Evolutionary conservation across 2,888 invertebrate genomes (phyloP).

Genomic region (Eupithecia inturbata): DNA sequence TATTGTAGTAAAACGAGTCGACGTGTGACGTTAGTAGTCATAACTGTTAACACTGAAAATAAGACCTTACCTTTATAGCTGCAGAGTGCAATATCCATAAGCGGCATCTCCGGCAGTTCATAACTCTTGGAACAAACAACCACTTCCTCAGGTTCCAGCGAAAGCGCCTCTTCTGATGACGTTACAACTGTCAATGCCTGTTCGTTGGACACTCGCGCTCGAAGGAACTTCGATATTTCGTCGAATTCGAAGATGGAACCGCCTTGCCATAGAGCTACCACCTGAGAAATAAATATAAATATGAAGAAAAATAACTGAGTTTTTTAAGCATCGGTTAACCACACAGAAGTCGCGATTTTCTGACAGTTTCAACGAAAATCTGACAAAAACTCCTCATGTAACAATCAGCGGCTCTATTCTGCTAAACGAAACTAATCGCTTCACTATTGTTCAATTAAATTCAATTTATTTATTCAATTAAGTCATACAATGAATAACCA

Average conservation of each 20-base stretch:
- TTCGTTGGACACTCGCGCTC: conserved; percentile 55
- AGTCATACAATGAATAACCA: no score
- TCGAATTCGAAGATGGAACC: conserved; percentile 68
- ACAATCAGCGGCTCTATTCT: no score
- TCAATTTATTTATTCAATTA: no score
- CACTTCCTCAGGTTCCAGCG: conserved; percentile 70
- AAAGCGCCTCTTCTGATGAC: conserved; percentile 70
- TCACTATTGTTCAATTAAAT: no score
- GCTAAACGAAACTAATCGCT: no score
- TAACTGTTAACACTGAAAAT: not conserved
- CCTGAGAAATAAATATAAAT: conserved; percentile 55
- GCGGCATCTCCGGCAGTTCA: conserved; percentile 70
- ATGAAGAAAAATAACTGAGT: no score
- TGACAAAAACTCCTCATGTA: no score
- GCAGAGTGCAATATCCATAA: conserved; percentile 68
- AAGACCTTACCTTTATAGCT: conserved; percentile 66
- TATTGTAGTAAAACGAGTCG: no score
- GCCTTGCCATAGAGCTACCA: conserved; percentile 76
- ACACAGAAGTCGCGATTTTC: no score
- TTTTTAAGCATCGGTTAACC: no score
- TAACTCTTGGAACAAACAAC: conserved; percentile 66
- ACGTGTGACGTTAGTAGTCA: not conserved
- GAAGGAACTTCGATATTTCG: conserved; percentile 66
- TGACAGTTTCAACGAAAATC: no score
- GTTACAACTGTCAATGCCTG: conserved; percentile 66